Evolutionary conservation across 2,888 invertebrate species (phyloP), one percentile per base, ranked within the genome.

Genomic region (Digitonthophagus gazella): DNA sequence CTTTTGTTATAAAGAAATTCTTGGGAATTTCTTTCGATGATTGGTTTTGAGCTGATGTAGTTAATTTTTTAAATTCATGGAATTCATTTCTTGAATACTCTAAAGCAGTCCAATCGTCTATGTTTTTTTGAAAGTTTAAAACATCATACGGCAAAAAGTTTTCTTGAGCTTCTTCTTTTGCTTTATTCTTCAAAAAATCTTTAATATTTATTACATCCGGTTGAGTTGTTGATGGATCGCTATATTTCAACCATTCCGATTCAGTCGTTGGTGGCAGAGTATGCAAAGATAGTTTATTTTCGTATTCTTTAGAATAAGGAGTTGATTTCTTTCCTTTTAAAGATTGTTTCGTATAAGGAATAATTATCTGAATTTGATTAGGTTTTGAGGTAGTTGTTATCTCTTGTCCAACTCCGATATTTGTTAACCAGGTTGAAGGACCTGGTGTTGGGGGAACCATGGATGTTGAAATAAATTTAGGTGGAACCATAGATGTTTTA

Each of bases 21-120:
- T 88, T 86, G 1, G 93, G 93, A 73, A 94, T 93, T 80, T 90
- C 88, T 79, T 93, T 94, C 1, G 92, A 88, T 1, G 65, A 90
- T 16, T 16, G 61, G 22, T 15, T 19, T 28, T 57, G 57, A 4
- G 61, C 2, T 5, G 28, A 57, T 0, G 56, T 86, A 85, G 83
- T 14, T 20, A 54, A 19, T 22, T 54, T 65, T 11, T n/a, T 14
- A 15, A 55, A 63, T 16, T 65, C 66, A 8, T 14, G 58, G 14
- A 61, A 20, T 11, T 20, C 18, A 14, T 18, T 58, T 68, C 86
- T 86, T 0, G 89, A 87, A 79, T 87, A 92, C 75, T 90, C 90
- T 82, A 91, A 90, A 75, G 90, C 90, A 0, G 93, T 94, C 94
- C 94, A 94, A 72, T 91, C 90, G 75, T 94, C 93, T 68, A 94